These are phyloP conservation scores for Sebastolobus altivelis DNA, from an alignment of 2,797 vertebrate species.

Conservation along the genomic window DNA sequence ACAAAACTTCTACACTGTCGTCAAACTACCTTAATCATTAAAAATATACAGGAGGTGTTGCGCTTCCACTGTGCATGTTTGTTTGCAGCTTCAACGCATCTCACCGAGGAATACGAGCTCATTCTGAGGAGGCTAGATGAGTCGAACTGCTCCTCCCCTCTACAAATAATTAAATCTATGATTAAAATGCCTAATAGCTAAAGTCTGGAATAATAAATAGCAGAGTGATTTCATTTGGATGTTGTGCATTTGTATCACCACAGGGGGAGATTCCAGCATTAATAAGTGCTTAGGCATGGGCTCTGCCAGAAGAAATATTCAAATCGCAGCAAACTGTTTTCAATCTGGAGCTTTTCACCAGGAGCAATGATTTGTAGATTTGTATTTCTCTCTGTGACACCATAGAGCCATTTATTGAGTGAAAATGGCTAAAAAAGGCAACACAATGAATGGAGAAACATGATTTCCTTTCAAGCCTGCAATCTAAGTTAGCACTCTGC, in stretches of 20 bases:
- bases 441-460: conserved; percentile 9
- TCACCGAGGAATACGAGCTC: neutral
- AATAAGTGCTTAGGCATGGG: conserved; percentile 43
- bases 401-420: conserved; percentile 26
- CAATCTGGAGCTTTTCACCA: conserved; percentile 46
- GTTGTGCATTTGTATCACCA: conserved; percentile 52
- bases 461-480: conserved; percentile 34
- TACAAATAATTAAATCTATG: conserved; percentile 63
- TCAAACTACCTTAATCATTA: neutral
- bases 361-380: conserved; percentile 27
- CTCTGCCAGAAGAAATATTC: conserved; percentile 31
- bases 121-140: conserved; percentile 19
- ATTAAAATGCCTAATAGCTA: conserved; percentile 66
- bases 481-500: neutral
- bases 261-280: conserved; percentile 44
- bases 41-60: neutral
- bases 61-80: neutral
- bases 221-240: conserved; percentile 60
- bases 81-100: neutral
- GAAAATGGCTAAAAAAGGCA: conserved; percentile 23
- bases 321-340: conserved; percentile 44
- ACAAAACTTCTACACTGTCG: neutral
- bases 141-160: conserved; percentile 12
- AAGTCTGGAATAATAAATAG: conserved; percentile 66
- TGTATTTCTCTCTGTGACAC: conserved; percentile 39